A percentile compares a stretch with the other conserved stretches of the same genome.
Conservation (phyloP, 2,113 vertebrate species). For the Anoura caudifer region DNA sequence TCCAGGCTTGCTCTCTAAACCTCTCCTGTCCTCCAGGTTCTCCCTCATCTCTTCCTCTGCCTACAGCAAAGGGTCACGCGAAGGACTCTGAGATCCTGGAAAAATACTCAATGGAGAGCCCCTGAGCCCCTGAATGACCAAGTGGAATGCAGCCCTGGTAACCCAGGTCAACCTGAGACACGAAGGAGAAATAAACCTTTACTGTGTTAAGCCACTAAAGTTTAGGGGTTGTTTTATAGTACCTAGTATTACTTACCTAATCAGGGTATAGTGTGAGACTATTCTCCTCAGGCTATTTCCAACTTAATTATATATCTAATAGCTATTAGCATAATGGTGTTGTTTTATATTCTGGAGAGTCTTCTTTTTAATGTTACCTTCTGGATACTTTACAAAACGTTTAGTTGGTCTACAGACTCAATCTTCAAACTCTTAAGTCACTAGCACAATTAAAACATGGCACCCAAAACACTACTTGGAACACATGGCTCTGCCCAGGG, state of each 20-base stretch:
- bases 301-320: neutral
- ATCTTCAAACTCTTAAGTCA: neutral
- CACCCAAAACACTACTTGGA: neutral
- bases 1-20: neutral
- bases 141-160: fast-evolving
- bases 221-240: neutral
- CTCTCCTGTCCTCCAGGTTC: neutral
- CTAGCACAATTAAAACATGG: neutral
- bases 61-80: neutral
- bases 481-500: neutral
- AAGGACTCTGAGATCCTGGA: neutral
- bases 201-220: neutral
- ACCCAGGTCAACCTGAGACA: neutral
- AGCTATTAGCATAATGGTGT: neutral
- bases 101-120: neutral
- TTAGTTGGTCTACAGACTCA: neutral
- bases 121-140: neutral
- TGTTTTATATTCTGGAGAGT: neutral
- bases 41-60: neutral
- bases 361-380: neutral
- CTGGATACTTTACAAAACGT: neutral
- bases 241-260: neutral
- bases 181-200: neutral
- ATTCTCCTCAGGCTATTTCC: neutral
- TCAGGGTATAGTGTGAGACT: neutral